Evolutionary conservation across 1,140 invertebrate genomes (phyloP).

Genomic region (Oreohelix idahoensis): DNA sequence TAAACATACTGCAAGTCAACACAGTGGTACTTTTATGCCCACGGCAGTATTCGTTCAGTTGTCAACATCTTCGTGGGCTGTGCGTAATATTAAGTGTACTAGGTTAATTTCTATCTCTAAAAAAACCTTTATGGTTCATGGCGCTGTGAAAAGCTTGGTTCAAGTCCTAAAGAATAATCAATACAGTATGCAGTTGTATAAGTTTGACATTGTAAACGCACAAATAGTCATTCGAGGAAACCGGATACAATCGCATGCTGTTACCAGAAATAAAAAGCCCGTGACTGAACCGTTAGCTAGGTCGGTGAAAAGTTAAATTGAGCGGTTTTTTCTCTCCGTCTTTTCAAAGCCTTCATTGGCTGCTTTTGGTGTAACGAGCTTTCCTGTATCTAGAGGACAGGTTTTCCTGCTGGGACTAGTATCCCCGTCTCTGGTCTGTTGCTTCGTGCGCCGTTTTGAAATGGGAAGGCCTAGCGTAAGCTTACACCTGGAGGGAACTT

Average conservation of each 20-base stretch:
- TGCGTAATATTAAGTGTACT: too few species aligned
- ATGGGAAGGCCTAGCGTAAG: neutral
- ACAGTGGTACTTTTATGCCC: too few species aligned
- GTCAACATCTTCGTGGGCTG: too few species aligned
- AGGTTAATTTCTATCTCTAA: too few species aligned
- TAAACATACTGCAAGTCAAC: too few species aligned
- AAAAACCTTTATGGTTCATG: too few species aligned
- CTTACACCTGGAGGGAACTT: neutral
- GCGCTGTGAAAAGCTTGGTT: too few species aligned
- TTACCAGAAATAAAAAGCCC: neutral
- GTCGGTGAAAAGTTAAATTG: constrained; percentile 1
- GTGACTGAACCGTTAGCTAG: neutral
- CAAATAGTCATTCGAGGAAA: neutral
- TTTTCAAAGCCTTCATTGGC: neutral
- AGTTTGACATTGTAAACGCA: neutral
- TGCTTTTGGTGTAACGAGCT: neutral
- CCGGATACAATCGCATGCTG: neutral
- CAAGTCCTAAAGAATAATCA: neutral
- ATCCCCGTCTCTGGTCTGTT: neutral
- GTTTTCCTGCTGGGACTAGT: neutral
- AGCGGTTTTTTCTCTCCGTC: neutral
- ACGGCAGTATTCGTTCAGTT: too few species aligned
- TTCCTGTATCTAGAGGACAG: neutral
- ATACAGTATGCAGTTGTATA: neutral
- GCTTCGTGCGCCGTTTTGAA: neutral